These are phyloP conservation scores for Denticeps clupeoides DNA, from an alignment of 2,797 vertebrate genomes.

Conservation along the genomic window DNA sequence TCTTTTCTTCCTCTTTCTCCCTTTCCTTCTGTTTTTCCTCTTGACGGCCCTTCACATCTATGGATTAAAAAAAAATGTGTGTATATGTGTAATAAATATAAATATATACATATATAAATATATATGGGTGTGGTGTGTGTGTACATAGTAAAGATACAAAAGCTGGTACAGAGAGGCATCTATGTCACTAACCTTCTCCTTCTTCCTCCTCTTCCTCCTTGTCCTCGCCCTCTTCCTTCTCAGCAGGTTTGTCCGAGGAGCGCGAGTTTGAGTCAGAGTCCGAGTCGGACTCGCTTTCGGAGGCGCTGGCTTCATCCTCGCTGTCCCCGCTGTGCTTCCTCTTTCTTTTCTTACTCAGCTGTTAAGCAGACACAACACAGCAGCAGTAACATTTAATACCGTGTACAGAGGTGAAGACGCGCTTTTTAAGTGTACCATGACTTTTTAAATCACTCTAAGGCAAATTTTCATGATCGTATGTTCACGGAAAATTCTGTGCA, in stretches of 20 bases:
- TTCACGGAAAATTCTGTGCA: no score
- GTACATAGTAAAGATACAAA: neutral
- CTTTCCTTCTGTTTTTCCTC: constrained; percentile 56
- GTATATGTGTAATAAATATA: neutral
- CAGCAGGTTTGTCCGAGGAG: constrained; percentile 59
- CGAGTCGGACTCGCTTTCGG: constrained; percentile 72
- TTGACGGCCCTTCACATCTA: constrained; percentile 22
- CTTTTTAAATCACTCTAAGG: no score
- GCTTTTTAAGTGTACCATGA: no score
- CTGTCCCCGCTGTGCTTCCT: constrained; percentile 78
- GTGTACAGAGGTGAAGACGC: no score
- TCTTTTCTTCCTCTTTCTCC: constrained; percentile 48
- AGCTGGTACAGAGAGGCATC: neutral
- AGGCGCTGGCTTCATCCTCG: constrained; percentile 71
- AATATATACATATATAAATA: neutral
- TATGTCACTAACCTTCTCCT: constrained; percentile 40
- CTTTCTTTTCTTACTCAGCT: constrained; percentile 70
- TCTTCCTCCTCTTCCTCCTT: constrained; percentile 44
- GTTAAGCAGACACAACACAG: neutral
- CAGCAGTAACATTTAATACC: neutral
- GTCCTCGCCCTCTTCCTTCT: constrained; percentile 49
- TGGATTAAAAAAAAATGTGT: no score
- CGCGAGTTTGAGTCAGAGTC: constrained; percentile 71
- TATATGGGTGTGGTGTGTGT: no score
- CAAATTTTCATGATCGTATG: no score